Evolutionary conservation across 1,140 invertebrate genomes (phyloP).

Genomic region (Sinella curviseta): DNA sequence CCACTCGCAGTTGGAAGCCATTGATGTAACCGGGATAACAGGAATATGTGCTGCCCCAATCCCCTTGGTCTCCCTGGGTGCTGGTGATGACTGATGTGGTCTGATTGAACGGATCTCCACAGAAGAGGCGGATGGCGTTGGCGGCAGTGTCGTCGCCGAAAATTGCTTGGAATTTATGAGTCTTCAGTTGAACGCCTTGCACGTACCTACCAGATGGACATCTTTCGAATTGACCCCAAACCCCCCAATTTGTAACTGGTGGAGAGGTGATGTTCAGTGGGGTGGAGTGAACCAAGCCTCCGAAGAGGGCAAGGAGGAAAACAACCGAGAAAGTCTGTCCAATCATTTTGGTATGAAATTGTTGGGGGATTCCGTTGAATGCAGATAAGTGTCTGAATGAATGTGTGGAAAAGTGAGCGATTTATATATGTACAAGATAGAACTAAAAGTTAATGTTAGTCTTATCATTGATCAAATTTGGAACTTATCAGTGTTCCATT

Average conservation of each 20-base stretch:
- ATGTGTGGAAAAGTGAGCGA: too few relatives aligned
- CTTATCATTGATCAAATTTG: too few relatives aligned
- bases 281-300: not conserved
- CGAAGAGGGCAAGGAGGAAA: not conserved
- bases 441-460: too few relatives aligned
- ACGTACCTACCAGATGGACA: constrained; percentile 25
- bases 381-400: too few relatives aligned
- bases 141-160: constrained; percentile 28
- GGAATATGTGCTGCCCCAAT: constrained; percentile 18
- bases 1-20: constrained; percentile 23
- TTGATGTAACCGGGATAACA: constrained; percentile 11
- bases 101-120: constrained; percentile 12
- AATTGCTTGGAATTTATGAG: not conserved
- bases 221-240: constrained; percentile 22
- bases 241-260: constrained; percentile 32
- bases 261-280: constrained; percentile 18
- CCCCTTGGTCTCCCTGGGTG: not conserved
- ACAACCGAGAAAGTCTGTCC: too few relatives aligned
- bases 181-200: constrained; percentile 23
- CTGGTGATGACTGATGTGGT: not conserved
- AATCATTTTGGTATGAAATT: too few relatives aligned
- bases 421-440: too few relatives aligned
- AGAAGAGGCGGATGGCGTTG: constrained; percentile 30
- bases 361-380: not conserved
- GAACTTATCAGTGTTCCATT: too few relatives aligned